Percentiles rank a stretch among this genome's conserved stretches.
Conservation (phyloP, 2,888 invertebrate species). For the Chrysolina oricalcia region DNA sequence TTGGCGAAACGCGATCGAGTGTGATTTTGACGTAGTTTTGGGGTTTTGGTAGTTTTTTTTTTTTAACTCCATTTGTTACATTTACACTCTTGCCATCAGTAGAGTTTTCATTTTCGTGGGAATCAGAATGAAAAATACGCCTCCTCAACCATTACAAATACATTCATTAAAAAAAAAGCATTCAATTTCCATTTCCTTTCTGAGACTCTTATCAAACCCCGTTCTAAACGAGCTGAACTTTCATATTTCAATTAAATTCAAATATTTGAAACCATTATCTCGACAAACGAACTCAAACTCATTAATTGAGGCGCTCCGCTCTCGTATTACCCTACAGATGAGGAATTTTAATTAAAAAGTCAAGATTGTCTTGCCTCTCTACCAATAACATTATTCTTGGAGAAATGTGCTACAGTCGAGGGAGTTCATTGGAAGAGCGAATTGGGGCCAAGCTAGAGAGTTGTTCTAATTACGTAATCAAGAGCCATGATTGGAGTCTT, state of each 20-base stretch:
- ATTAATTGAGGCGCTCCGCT: conserved; percentile 33
- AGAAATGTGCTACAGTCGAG: conserved; percentile 67
- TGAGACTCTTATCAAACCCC: conserved; percentile 1
- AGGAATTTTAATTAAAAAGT: conserved; percentile 32
- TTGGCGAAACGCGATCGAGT: too few relatives aligned
- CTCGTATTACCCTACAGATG: background rate
- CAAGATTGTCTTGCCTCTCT: conserved; percentile 16
- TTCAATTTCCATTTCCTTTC: background rate
- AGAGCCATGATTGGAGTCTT: conserved; percentile 67
- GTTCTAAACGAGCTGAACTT: background rate
- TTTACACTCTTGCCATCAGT: too few relatives aligned
- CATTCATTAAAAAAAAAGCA: background rate
- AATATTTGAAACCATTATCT: conserved; percentile 34
- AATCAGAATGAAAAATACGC: too few relatives aligned
- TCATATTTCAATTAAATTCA: conserved; percentile 9
- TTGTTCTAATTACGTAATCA: conserved; percentile 72
- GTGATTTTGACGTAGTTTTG: too few relatives aligned
- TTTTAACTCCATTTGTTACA: too few relatives aligned
- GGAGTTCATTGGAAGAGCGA: conserved; percentile 64
- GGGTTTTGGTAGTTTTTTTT: too few relatives aligned
- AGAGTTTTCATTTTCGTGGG: too few relatives aligned
- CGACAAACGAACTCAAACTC: conserved; percentile 39
- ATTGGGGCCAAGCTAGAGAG: conserved; percentile 65
- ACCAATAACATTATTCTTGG: conserved; percentile 38
- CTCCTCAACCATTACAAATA: background rate